phyloP scores from a whole-genome alignment of 2,797 vertebrate genomes.

The Clarias pachynema region DNA sequence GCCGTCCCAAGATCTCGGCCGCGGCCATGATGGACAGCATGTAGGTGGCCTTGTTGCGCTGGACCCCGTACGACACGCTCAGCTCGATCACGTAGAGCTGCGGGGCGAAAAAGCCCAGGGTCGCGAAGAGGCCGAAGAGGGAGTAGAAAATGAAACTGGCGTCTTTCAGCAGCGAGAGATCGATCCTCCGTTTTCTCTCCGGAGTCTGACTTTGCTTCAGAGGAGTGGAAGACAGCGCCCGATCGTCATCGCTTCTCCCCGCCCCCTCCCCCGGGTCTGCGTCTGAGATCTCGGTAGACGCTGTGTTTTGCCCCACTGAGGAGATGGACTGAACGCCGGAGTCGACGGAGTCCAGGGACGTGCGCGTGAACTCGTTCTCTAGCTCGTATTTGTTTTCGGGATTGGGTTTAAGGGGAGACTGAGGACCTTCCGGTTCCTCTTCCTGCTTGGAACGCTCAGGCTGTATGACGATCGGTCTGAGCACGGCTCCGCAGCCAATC shows the following conservation, averaged over 20 bases:
- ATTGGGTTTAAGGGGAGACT: slow-evolving; percentile 67
- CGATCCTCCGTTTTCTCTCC: slow-evolving; percentile 65
- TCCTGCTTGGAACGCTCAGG: slow-evolving; percentile 25
- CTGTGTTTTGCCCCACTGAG: slow-evolving; percentile 54
- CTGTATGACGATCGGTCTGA: slow-evolving; percentile 83
- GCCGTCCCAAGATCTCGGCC: slow-evolving; percentile 86
- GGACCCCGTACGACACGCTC: slow-evolving; percentile 82
- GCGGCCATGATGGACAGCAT: slow-evolving; percentile 89
- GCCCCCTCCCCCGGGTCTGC: slow-evolving; percentile 35
- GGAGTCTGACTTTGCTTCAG: slow-evolving; percentile 29
- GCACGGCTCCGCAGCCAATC: slow-evolving; percentile 80
- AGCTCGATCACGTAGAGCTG: slow-evolving; percentile 91
- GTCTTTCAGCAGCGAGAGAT: slow-evolving; percentile 89
- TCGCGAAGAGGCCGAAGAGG: slow-evolving; percentile 93
- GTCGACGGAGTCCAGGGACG: slow-evolving; percentile 87
- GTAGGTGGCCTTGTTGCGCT: slow-evolving; percentile 80
- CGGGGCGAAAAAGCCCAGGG: slow-evolving; percentile 93
- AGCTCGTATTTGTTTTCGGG: slow-evolving; percentile 78
- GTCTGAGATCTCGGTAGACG: not conserved
- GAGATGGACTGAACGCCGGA: slow-evolving; percentile 88
- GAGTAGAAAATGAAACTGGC: slow-evolving; percentile 89
- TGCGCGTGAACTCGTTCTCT: slow-evolving; percentile 88
- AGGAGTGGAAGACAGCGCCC: slow-evolving; percentile 47
- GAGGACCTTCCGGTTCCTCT: slow-evolving; percentile 36
- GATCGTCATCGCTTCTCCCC: slow-evolving; percentile 61